Conservation (phyloP, 2,888 invertebrate genomes). For the Drosophila helvetica region DNA sequence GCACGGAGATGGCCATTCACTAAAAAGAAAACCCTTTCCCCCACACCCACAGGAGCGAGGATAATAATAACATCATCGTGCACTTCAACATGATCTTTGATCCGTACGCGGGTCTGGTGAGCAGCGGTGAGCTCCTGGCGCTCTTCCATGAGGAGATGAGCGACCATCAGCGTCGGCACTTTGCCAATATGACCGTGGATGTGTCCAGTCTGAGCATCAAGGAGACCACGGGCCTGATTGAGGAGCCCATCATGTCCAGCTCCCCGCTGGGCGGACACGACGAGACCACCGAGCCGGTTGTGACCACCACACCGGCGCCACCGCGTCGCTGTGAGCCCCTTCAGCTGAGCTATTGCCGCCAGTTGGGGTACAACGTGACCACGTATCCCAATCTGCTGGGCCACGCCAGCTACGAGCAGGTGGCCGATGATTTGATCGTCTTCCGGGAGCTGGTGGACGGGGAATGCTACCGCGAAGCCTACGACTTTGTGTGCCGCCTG, state of each 20-base stretch:
- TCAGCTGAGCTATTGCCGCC: slow-evolving; percentile 88
- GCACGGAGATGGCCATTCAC: no score
- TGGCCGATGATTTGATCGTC: slow-evolving; percentile 90
- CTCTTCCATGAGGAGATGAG: slow-evolving; percentile 88
- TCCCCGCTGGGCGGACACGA: slow-evolving; percentile 82
- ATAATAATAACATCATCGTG: slow-evolving; percentile 89
- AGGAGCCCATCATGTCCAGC: slow-evolving; percentile 83
- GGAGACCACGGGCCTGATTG: slow-evolving; percentile 83
- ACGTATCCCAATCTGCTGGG: slow-evolving; percentile 91
- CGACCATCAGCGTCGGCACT: slow-evolving; percentile 86
- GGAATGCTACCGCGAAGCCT: slow-evolving; percentile 94
- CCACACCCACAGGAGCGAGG: slow-evolving; percentile 85
- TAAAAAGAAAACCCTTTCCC: no score
- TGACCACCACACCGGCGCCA: slow-evolving; percentile 85
- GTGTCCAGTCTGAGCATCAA: slow-evolving; percentile 88
- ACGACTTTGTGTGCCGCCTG: slow-evolving; percentile 94
- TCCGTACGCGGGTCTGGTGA: slow-evolving; percentile 88
- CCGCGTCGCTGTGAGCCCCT: slow-evolving; percentile 88
- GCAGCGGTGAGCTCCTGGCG: slow-evolving; percentile 87
- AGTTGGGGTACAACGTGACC: slow-evolving; percentile 90
- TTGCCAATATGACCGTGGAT: slow-evolving; percentile 88
- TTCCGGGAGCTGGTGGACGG: slow-evolving; percentile 95
- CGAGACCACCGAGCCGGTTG: slow-evolving; percentile 82
- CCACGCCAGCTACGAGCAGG: slow-evolving; percentile 86
- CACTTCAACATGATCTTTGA: slow-evolving; percentile 95